Evolutionary conservation across 2,797 vertebrate species (phyloP).

Genomic region (Picus viridis): DNA sequence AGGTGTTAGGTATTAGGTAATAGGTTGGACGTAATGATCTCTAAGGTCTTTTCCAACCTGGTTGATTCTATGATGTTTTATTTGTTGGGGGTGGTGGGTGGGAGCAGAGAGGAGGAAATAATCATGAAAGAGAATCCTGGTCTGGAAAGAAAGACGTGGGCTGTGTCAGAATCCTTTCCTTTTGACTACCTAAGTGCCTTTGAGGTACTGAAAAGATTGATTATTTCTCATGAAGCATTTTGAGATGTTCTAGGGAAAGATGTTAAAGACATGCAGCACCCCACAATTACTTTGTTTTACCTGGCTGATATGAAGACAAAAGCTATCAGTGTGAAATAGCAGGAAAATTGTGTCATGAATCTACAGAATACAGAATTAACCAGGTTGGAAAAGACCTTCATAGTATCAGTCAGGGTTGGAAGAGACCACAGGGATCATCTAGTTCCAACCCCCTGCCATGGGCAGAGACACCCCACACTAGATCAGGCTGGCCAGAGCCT

Average conservation of each 20-base stretch:
- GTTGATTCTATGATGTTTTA: too few relatives aligned
- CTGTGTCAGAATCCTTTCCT: neutral
- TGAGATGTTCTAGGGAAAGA: neutral
- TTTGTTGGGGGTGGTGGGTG: too few relatives aligned
- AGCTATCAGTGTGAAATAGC: neutral
- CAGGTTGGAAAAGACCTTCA: too few relatives aligned
- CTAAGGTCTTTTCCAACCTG: neutral
- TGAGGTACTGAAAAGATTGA: neutral
- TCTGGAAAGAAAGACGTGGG: neutral
- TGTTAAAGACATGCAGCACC: neutral
- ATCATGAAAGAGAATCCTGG: neutral
- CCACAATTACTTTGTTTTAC: conserved; percentile 5
- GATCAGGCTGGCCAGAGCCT: too few relatives aligned
- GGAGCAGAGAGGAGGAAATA: neutral
- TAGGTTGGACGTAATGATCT: too few relatives aligned
- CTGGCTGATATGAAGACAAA: neutral
- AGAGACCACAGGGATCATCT: too few relatives aligned
- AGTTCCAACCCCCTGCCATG: too few relatives aligned
- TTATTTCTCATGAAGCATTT: conserved; percentile 15
- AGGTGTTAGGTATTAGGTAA: too few relatives aligned
- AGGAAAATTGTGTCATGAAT: neutral
- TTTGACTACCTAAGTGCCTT: neutral
- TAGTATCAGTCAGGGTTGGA: too few relatives aligned
- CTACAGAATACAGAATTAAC: too few relatives aligned
- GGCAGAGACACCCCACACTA: too few relatives aligned